These are phyloP conservation scores for Lethrus apterus DNA, from an alignment of 1,140 invertebrate species.

Conservation along the genomic window DNA sequence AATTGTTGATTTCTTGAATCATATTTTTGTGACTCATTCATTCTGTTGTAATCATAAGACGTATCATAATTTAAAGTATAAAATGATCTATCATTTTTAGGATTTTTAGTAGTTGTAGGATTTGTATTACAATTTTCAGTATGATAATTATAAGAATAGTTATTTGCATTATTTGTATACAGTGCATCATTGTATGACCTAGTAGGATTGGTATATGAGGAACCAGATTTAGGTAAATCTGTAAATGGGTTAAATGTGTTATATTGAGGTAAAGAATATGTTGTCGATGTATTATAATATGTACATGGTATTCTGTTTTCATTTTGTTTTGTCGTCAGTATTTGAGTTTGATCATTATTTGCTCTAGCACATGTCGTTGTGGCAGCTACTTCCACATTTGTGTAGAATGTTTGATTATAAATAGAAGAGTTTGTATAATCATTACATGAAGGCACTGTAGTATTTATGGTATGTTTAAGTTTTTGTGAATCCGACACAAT, in stretches of 20 bases:
- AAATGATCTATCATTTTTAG: background rate
- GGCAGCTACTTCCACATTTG: background rate
- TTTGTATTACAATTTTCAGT: slow-evolving; percentile 8
- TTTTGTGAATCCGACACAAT: no score
- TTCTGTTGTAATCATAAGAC: slow-evolving; percentile 12
- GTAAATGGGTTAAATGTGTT: slow-evolving; percentile 28
- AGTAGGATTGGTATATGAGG: slow-evolving; percentile 20
- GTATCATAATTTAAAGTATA: slow-evolving; percentile 12
- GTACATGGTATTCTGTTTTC: background rate
- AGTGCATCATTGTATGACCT: slow-evolving; percentile 22
- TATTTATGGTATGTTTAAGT: no score
- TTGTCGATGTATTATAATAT: slow-evolving; percentile 5
- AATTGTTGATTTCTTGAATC: slow-evolving; percentile 9
- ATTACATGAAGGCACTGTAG: no score
- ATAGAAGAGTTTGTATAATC: no score
- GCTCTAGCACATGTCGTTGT: background rate
- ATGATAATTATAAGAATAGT: slow-evolving; percentile 24
- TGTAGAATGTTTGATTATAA: slow-evolving; percentile 3
- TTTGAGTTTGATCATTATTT: no score
- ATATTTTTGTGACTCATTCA: slow-evolving; percentile 7
- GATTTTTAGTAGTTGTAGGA: background rate
- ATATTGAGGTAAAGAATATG: slow-evolving; percentile 17
- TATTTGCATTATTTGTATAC: slow-evolving; percentile 26
- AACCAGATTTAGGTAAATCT: slow-evolving; percentile 23
- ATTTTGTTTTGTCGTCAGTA: background rate